Conservation (phyloP, 2,888 invertebrate species). For the Dryococelus australis region DNA sequence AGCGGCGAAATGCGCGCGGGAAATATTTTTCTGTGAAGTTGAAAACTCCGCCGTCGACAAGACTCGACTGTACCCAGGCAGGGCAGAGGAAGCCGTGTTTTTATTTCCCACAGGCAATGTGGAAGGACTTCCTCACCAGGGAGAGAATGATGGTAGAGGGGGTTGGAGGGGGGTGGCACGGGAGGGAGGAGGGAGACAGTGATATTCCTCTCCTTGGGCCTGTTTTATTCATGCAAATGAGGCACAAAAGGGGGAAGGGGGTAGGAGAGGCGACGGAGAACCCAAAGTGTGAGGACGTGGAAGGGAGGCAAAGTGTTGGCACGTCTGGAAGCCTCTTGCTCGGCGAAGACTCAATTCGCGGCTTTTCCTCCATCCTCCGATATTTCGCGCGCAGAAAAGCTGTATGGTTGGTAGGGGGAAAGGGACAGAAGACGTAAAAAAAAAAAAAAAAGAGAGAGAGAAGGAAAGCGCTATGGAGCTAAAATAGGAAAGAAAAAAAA, state of each 20-base stretch:
- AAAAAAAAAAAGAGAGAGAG: not conserved
- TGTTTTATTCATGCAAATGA: slow-evolving; percentile 46
- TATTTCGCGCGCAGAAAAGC: slow-evolving; percentile 2
- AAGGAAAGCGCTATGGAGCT: not conserved
- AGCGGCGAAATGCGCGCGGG: too few relatives aligned
- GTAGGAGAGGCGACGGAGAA: not conserved
- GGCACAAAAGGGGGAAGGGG: slow-evolving; percentile 37
- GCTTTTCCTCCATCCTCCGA: slow-evolving; percentile 10
- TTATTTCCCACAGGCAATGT: slow-evolving; percentile 24
- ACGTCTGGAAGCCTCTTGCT: not conserved
- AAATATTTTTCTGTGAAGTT: not conserved
- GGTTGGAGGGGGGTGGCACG: not conserved
- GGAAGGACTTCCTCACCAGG: not conserved
- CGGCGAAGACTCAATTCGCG: slow-evolving; percentile 9
- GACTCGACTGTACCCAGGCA: not conserved
- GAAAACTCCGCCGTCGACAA: not conserved
- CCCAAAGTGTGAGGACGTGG: not conserved
- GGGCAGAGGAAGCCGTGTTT: slow-evolving; percentile 17
- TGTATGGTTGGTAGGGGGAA: not conserved
- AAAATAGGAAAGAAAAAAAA: not conserved
- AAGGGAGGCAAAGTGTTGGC: slow-evolving; percentile 3
- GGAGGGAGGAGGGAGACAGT: not conserved
- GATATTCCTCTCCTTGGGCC: slow-evolving; percentile 34
- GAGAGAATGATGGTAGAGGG: not conserved
- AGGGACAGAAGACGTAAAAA: not conserved